Percentiles rank a stretch among this genome's conserved stretches.
Evolutionary conservation across 1,140 invertebrate species (phyloP).

Genomic region (Drosophila parabipectinata): DNA sequence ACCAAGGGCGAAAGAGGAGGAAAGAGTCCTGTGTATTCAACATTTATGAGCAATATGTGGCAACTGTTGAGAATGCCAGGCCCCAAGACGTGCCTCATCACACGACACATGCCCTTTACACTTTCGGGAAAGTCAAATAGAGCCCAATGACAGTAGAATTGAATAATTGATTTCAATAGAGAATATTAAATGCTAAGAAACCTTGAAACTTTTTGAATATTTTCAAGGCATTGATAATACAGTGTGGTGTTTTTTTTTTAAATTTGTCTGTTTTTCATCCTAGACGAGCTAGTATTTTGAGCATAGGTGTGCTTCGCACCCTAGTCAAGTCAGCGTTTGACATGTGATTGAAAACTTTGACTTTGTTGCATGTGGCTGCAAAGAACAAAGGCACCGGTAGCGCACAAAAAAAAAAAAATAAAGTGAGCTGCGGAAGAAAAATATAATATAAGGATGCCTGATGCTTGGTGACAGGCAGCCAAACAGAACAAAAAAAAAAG

Average conservation of each 20-base stretch:
- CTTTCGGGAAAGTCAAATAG: neutral
- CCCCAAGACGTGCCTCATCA: constrained; percentile 25
- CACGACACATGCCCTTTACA: constrained; percentile 2
- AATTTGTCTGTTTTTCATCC: neutral
- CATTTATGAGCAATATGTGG: constrained; percentile 81
- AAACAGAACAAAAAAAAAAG: constrained; percentile 15
- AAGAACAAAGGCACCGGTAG: constrained; percentile 37
- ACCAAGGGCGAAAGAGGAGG: neutral
- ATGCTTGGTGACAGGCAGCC: constrained; percentile 43
- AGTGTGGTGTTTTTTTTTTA: too few species aligned
- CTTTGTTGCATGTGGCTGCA: constrained; percentile 72
- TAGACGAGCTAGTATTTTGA: neutral
- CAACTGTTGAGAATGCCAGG: constrained; percentile 70
- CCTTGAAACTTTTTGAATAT: too few species aligned
- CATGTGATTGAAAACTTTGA: constrained; percentile 83
- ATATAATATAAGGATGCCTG: constrained; percentile 48
- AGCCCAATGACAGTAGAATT: neutral
- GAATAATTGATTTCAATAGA: neutral
- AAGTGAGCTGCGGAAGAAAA: constrained; percentile 14
- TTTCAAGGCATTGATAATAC: too few species aligned
- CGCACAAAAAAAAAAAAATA: constrained; percentile 22
- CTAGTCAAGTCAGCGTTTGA: constrained; percentile 76
- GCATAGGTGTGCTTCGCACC: constrained; percentile 27
- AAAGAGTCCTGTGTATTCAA: constrained; percentile 37
- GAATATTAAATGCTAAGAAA: too few species aligned